Evolutionary conservation across 2,888 invertebrate genomes (phyloP), one percentile per base, ranked within the genome.

Genomic region (Melangyna quadrimaculata): DNA sequence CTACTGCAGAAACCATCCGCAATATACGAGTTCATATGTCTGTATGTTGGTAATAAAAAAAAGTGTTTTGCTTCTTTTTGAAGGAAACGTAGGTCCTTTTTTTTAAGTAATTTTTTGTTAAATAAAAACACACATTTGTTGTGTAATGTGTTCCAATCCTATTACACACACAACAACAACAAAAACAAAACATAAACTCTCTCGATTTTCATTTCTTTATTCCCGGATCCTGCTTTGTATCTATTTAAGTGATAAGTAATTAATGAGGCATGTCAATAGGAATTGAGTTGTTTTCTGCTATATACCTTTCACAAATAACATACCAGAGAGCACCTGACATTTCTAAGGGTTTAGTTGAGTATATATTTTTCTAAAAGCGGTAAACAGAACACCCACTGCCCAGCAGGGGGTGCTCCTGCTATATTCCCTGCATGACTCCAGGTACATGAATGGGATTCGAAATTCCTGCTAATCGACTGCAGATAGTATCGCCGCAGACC

Each of bases 191-290:
- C 12, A 37, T 19, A 37, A 51, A 73, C 78, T 32, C 55, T 22
- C 19, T 43, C 55, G 43, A 71, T 65, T 35, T 78, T 59, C 43
- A 32, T 71, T 22, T 37, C 35, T 48, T 32, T 51, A 29, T 35
- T 79, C 51, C 67, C 29, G 70, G 37, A 51, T 78, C 67, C 71
- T 57, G 65, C 48, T 80, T 84, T 84, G 80, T 72, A 84, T 84
- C 84, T 80, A 72, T 84, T 80, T 84, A 86, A 86, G 81, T 78
- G 86, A 86, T 81, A 81, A 81, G 86, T 81, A 86, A 86, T 86
- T 81, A 86, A 86, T 81, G 80, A 67, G 57, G 63, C 22, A 84
- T 75, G 80, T 84, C 81, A 86, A 81, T 78, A 72, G 77, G 65
- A 78, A 81, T 78, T 81, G 86, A 86, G 77, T 86, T 81, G 75